Base-by-base conservation (phyloP, 2,113 vertebrate species). In the Chamaetylas fuelleborni region DNA sequence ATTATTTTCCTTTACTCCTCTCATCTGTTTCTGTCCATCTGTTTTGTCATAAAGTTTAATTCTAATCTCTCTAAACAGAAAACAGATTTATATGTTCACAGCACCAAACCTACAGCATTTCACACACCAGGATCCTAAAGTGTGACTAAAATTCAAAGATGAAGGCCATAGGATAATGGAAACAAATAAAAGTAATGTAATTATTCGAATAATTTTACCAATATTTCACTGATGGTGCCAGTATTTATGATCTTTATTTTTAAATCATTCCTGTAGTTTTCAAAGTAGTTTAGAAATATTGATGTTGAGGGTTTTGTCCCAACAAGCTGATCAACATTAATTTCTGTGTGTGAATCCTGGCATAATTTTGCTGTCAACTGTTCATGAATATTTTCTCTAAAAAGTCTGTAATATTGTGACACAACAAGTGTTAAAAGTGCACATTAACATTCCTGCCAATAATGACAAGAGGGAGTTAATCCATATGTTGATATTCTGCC, bases 401-500 rank as follows among this genome's bases (percentile, higher is more conserved):
- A 86, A 24, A 73, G 8, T 47, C 10, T 36, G 29, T n/a, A 93
- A 85, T 56, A 58, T 26, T 33, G 33, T 88, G 74, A 94, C 51
- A 86, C 45, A 88, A 28, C 12, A 51, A 72, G 22, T 88, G 62
- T 62, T 90, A 88, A 80, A 93, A 93, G 66, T 54, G 66, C 50
- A 62, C 33, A 31, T 69, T 88, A 95, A 4, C 50, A 61, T 89
- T 50, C 71, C 47, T 96, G 74, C 53, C 81, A 78, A n/a, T 86
- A 81, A 86, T 67, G 85, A 90, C 47, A 92, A 94, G 79, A 92
- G 74, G 93, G 74, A 96, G 85, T 88, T 95, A 95, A 95, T 93
- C 74, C 85, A 62, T 90, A 86, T 94, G 85, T 86, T 94, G 79
- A 56, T 54, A 56, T 53, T 25, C 22, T 83, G 58, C 85, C 73